Evolutionary conservation across 2,888 invertebrate species (phyloP).

Genomic region (Chrysodeixis includens): DNA sequence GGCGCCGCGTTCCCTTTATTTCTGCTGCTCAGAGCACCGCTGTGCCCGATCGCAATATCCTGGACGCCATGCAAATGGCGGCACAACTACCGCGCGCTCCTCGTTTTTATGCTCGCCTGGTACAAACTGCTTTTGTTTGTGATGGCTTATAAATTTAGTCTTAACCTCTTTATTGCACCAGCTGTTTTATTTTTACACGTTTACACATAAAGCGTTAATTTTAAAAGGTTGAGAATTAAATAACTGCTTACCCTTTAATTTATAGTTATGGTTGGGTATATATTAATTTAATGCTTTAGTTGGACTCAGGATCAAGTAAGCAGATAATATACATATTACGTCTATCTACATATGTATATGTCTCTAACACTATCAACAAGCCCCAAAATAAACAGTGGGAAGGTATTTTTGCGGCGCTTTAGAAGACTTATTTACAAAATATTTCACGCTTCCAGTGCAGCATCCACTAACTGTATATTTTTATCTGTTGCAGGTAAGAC

Average conservation of each 20-base stretch:
- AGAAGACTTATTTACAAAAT: conserved; percentile 36
- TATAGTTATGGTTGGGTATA: too few species aligned
- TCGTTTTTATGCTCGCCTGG: conserved; percentile 64
- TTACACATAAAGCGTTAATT: not conserved
- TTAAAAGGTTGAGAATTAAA: too few species aligned
- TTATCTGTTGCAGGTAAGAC: conserved; percentile 83
- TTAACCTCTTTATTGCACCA: conserved; percentile 21
- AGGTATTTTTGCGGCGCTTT: conserved; percentile 5
- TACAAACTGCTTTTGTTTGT: conserved; percentile 56
- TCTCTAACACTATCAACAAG: not conserved
- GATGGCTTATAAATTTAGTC: conserved; percentile 18
- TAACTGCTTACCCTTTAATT: too few species aligned
- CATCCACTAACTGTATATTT: conserved; percentile 71
- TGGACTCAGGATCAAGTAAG: not conserved
- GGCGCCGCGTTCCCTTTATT: conserved; percentile 58
- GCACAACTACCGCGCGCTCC: conserved; percentile 55
- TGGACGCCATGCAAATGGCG: conserved; percentile 64
- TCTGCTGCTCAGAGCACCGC: conserved; percentile 51
- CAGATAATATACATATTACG: not conserved
- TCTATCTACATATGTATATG: too few species aligned
- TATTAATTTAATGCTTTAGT: too few species aligned
- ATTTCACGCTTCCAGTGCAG: conserved; percentile 48
- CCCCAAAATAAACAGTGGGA: not conserved
- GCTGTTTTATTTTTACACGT: conserved; percentile 2
- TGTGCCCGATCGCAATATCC: conserved; percentile 65